Evolutionary conservation across 2,888 invertebrate genomes (phyloP), one percentile per base, ranked within the genome.

Genomic region (Lycia hirtaria): DNA sequence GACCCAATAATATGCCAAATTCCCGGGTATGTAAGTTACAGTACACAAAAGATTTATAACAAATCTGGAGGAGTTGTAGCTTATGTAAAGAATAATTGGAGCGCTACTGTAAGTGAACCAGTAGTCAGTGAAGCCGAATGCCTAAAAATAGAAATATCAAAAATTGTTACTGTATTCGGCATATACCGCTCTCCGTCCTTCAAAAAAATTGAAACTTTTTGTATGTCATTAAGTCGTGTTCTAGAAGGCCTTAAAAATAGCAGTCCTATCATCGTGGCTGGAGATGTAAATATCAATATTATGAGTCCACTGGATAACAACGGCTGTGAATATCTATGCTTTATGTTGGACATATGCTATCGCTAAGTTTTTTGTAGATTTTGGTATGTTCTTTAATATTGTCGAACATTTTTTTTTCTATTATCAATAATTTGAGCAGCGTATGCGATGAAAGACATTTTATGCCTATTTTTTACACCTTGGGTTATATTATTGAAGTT

Each of bases 1-100:
- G 9, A 40, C 7, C 40, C 40, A 4, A 4, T 40, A 22, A 40
- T 40, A 19, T 22, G 40, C 2, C 40, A 40, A 40, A 22, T 40
- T 22, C 22, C 40, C n/a, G 22, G 22, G 1, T 40, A 40, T 15
- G 22, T 24, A 6, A 40, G 40, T 12, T 7, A 22, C 6, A 12
- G 5, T 6, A 40, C 40, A 12, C 1, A 40, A 20, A 22, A 20
- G 1, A 24, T 40, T 2, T 10, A 40, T 1, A 40, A 40, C 6
- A 40, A 10, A 22, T 3, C 40, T 22, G 40, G 40, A 20, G 40
- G 40, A 12, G 40, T 40, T 1, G 40, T 40, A 1, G 7, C n/a
- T 6, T 40, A 40, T 12, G 6, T 40, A 1, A 40, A 40, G 24
- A 19, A 24, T 4, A 12, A 1, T 40, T 12, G 12, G 5, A 37